These are phyloP conservation scores for Poeciliopsis turrubarensis DNA, from an alignment of 2,113 vertebrate species.

Conservation along the genomic window DNA sequence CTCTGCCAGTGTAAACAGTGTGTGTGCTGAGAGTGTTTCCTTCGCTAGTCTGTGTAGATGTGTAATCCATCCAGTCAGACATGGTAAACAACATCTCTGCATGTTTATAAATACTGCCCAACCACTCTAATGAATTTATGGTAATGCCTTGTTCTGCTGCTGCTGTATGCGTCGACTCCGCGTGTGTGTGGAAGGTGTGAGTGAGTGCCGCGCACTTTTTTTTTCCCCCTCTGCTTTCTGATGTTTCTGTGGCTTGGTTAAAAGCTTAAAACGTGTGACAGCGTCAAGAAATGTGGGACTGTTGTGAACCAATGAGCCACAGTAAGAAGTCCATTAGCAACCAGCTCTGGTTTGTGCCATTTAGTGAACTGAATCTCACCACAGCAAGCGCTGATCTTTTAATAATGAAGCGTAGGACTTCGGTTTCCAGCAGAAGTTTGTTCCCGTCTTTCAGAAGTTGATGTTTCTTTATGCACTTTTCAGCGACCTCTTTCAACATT, in stretches of 20 bases:
- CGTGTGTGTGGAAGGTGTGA: constrained; percentile 47
- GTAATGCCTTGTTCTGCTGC: constrained; percentile 78
- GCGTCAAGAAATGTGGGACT: constrained; percentile 42
- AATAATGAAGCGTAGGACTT: constrained; percentile 41
- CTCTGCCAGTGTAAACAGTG: constrained; percentile 75
- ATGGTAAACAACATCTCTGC: constrained; percentile 83
- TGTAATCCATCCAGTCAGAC: constrained; percentile 84
- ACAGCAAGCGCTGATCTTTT: constrained; percentile 39
- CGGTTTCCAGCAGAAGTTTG: constrained; percentile 15
- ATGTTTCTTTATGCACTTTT: constrained; percentile 41
- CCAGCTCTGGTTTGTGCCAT: constrained; percentile 44
- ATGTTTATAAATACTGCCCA: constrained; percentile 84
- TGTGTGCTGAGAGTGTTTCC: constrained; percentile 75
- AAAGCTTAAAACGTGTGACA: constrained; percentile 58
- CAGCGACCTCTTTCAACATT: constrained; percentile 15
- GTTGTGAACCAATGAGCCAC: constrained; percentile 36
- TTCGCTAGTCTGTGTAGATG: constrained; percentile 79
- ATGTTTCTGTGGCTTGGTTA: constrained; percentile 51
- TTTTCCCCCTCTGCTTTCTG: constrained; percentile 33
- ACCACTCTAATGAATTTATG: constrained; percentile 85
- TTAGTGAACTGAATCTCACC: constrained; percentile 38
- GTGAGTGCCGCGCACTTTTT: constrained; percentile 28
- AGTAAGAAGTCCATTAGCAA: constrained; percentile 57
- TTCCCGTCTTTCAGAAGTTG: constrained; percentile 33
- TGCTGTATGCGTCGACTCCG: constrained; percentile 1